phyloP scores from a whole-genome alignment of 1,140 invertebrate species.

The Araneus ventricosus region DNA sequence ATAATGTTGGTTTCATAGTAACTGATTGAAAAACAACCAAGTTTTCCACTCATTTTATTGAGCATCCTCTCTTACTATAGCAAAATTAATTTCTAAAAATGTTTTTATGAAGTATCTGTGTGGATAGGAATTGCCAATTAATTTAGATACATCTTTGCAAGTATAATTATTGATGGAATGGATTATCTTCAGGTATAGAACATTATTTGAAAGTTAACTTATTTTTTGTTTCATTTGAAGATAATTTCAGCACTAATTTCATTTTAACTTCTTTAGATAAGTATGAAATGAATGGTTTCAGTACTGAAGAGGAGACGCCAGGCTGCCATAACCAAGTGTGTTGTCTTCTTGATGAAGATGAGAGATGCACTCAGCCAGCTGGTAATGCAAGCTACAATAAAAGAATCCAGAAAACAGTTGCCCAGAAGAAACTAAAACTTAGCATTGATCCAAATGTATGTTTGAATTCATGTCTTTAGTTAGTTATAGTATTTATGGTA shows the following conservation, averaged over 20 bases:
- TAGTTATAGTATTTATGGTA: neutral
- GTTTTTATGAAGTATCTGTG: too few relatives aligned
- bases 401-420: constrained; percentile 97
- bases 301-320: constrained; percentile 88
- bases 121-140: too few relatives aligned
- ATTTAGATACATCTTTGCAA: too few relatives aligned
- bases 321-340: constrained; percentile 89
- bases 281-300: constrained; percentile 88
- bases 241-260: neutral
- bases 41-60: too few relatives aligned
- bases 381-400: constrained; percentile 98
- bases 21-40: too few relatives aligned
- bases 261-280: constrained; percentile 29
- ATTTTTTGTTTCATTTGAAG: neutral
- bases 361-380: constrained; percentile 90
- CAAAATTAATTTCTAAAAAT: too few relatives aligned
- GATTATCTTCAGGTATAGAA: too few relatives aligned
- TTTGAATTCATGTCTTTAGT: constrained; percentile 49
- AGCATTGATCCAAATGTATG: constrained; percentile 90
- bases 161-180: too few relatives aligned
- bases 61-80: too few relatives aligned
- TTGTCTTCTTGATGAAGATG: constrained; percentile 94
- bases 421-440: constrained; percentile 93
- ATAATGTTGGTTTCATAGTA: too few relatives aligned
- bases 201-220: too few relatives aligned